Conservation (phyloP, 2,888 invertebrate genomes). For the Fragum whitleyi region DNA sequence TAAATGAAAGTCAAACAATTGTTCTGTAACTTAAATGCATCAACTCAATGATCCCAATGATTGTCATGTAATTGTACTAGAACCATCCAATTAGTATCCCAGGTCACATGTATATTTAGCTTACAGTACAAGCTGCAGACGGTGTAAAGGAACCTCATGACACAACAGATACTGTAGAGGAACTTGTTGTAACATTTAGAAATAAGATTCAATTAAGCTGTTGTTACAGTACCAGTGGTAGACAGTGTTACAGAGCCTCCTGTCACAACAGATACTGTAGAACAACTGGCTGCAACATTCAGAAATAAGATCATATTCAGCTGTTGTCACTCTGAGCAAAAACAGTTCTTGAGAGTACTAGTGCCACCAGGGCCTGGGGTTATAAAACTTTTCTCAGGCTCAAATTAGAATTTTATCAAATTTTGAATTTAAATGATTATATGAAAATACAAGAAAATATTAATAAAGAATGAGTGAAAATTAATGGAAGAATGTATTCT, state of each 20-base stretch:
- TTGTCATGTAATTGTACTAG: conserved; percentile 38
- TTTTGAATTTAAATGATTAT: no score
- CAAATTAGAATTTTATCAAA: no score
- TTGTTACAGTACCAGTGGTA: conserved; percentile 47
- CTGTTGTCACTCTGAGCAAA: conserved; percentile 41
- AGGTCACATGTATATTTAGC: conserved; percentile 24
- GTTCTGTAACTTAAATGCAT: no score
- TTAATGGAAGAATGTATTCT: no score
- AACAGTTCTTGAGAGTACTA: no score
- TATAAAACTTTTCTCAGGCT: no score
- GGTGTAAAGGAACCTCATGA: background rate
- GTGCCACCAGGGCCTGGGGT: no score
- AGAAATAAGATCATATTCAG: no score
- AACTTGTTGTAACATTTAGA: background rate
- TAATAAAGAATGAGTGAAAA: no score
- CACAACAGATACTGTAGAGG: background rate
- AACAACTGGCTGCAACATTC: conserved; percentile 49
- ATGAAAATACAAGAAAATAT: no score
- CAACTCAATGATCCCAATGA: conserved; percentile 44
- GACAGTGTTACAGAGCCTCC: conserved; percentile 51
- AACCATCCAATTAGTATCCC: conserved; percentile 49
- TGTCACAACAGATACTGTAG: conserved; percentile 26
- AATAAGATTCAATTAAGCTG: conserved; percentile 51
- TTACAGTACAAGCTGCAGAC: no score
- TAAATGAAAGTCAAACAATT: no score